Evolutionary conservation across 2,797 vertebrate genomes (phyloP), one percentile per base, ranked within the genome.

Genomic region (Anableps anableps): DNA sequence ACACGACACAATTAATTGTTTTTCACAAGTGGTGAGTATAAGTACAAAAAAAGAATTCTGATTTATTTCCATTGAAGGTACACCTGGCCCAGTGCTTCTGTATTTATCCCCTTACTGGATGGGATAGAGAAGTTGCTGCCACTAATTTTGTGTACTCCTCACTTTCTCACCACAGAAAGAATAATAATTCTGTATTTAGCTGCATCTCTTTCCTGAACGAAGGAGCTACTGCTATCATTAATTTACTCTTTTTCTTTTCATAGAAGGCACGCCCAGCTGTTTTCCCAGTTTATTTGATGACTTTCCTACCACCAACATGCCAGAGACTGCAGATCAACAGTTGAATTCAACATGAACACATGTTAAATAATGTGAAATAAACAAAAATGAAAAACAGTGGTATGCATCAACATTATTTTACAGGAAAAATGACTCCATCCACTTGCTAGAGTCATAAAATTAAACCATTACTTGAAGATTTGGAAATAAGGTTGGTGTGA

Each of bases 371-470:
- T 29, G 26, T 58, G 26, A 26, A n/a, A 29, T 58, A 29, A 29
- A 29, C 19, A 60, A 4, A 60, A 60, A 70, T n/a, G 1, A 41
- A 45, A 43, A n/a, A 14, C 21, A 43, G 41, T 16, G 23, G 3
- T 11, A 29, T 60, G n/a, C 8, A 79, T 82, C 76, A 55, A 78
- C 14, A 70, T 14, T 47, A 5, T 71, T 11, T 13, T 68, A 4
- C 5, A 58, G n/a, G 38, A 11, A 43, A 43, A 13, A 3, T n/a
- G 41, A 45, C 23, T 13, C 68, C 17, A 17, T 29, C 68, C 23
- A 70, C 66, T 70, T 36, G 21, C n/a, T 47, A 29, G 26, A 71
- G 14, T 29, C 29, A 47, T 11, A 26, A 50, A 8, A 72, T 29
- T 3, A 71, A 29, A 70, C 29, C 10, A 0, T 62, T 66, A 71